Conservation (phyloP, 1,140 invertebrate genomes). For the Manduca sexta region DNA sequence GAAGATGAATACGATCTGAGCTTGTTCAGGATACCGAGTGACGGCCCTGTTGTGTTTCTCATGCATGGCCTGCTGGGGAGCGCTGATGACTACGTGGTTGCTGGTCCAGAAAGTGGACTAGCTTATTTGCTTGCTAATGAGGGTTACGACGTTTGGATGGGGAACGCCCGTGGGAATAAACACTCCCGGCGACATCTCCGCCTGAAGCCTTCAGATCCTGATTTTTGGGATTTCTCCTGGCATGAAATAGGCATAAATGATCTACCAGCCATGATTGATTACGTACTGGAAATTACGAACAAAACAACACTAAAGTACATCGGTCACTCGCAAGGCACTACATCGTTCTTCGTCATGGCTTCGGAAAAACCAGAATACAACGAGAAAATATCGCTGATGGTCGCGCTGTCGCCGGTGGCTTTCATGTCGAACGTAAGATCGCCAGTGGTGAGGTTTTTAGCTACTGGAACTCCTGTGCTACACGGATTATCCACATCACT, state of each 20-base stretch:
- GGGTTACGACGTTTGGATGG: constrained; percentile 82
- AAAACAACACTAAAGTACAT: constrained; percentile 74
- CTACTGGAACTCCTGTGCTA: constrained; percentile 20
- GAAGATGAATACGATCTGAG: constrained; percentile 38
- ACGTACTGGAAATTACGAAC: constrained; percentile 54
- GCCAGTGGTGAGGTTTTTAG: constrained; percentile 59
- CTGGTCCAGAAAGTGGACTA: constrained; percentile 76
- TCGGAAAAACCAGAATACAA: constrained; percentile 77
- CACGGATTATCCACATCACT: constrained; percentile 19
- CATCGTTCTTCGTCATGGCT: constrained; percentile 76
- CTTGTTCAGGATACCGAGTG: constrained; percentile 35
- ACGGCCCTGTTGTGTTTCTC: constrained; percentile 71
- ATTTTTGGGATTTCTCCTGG: constrained; percentile 76
- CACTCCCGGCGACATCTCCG: constrained; percentile 74
- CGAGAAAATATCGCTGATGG: constrained; percentile 75
- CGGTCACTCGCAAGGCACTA: constrained; percentile 81
- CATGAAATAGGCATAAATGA: constrained; percentile 76
- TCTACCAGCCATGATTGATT: constrained; percentile 73
- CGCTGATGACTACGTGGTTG: constrained; percentile 79
- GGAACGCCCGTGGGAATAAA: constrained; percentile 79
- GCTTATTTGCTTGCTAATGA: constrained; percentile 76
- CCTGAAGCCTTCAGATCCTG: constrained; percentile 71
- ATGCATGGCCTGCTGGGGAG: constrained; percentile 81
- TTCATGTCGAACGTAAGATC: constrained; percentile 73
- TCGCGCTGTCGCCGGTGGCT: constrained; percentile 79